phyloP scores from a whole-genome alignment of 2,113 vertebrate genomes.

The Rhodinocichla rosea region DNA sequence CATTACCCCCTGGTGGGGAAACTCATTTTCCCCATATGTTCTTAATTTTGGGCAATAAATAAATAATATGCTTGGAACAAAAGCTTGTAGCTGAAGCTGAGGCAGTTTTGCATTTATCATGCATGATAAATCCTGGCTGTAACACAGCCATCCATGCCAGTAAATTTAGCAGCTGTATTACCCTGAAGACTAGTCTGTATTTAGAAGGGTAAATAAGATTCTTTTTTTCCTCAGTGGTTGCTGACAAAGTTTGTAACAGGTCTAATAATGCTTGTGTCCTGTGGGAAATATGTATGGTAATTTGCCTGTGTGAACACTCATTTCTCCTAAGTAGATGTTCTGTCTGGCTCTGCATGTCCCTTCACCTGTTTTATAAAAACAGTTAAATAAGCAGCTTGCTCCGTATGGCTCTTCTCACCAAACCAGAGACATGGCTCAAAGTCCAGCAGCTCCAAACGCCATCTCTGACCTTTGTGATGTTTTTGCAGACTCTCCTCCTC shows the following conservation, averaged over 20 bases:
- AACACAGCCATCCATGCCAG: neutral
- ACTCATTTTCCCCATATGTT: neutral
- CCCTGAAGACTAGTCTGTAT: neutral
- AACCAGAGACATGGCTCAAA: neutral
- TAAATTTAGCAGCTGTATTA: neutral
- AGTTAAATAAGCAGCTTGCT: neutral
- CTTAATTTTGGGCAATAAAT: neutral
- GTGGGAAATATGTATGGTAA: constrained; percentile 61
- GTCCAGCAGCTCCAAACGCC: neutral
- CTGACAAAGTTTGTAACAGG: constrained; percentile 7
- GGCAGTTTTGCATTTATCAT: neutral
- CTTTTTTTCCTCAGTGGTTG: neutral
- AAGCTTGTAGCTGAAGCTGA: neutral
- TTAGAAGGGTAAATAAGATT: constrained; percentile 27
- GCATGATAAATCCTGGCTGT: neutral
- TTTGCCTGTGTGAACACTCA: neutral
- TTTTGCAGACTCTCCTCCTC: neutral
- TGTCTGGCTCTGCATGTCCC: neutral
- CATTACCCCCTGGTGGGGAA: fast-evolving
- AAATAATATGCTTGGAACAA: neutral
- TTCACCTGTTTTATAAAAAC: neutral
- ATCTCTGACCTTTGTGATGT: neutral
- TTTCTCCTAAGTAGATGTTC: neutral
- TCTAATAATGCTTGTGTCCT: constrained; percentile 44
- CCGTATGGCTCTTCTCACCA: neutral